Percentiles rank a stretch among this genome's conserved stretches.
Conservation (phyloP, 1,140 invertebrate genomes). For the Atta colombica region DNA sequence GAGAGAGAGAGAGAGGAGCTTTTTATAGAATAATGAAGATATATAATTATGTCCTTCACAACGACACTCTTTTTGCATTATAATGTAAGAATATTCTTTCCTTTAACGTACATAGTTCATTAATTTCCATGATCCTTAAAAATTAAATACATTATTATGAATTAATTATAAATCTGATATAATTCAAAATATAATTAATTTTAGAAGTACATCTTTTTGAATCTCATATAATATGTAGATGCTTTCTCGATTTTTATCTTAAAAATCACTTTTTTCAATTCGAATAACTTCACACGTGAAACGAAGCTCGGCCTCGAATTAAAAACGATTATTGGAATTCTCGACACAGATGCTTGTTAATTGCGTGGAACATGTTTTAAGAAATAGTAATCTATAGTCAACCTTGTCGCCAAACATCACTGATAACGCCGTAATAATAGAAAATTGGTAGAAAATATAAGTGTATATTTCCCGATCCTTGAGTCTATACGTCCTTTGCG, state of each 20-base stretch:
- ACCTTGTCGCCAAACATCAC: not conserved
- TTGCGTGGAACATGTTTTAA: conserved; percentile 41
- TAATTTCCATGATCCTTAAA: not conserved
- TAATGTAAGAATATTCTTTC: not conserved
- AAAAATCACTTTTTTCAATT: conserved; percentile 3
- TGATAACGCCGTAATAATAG: conserved; percentile 10
- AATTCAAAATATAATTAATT: not conserved
- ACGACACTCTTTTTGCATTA: not conserved
- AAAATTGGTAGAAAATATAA: conserved; percentile 26
- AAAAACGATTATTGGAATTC: conserved; percentile 57
- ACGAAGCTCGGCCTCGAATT: conserved; percentile 71
- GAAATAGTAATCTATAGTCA: conserved; percentile 56
- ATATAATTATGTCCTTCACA: not conserved
- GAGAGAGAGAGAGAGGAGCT: not conserved
- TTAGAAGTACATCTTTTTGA: not conserved
- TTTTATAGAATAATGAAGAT: not conserved
- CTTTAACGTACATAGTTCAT: not conserved
- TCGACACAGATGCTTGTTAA: conserved; percentile 29
- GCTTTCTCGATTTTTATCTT: not conserved
- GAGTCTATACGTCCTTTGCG: conserved; percentile 1
- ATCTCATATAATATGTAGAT: not conserved
- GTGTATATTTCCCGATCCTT: conserved; percentile 25
- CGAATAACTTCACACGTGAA: conserved; percentile 43
- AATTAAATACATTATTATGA: not conserved
- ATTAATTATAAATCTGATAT: not conserved